Conservation (phyloP, 2,888 invertebrate genomes). For the Glomeris marginata region DNA sequence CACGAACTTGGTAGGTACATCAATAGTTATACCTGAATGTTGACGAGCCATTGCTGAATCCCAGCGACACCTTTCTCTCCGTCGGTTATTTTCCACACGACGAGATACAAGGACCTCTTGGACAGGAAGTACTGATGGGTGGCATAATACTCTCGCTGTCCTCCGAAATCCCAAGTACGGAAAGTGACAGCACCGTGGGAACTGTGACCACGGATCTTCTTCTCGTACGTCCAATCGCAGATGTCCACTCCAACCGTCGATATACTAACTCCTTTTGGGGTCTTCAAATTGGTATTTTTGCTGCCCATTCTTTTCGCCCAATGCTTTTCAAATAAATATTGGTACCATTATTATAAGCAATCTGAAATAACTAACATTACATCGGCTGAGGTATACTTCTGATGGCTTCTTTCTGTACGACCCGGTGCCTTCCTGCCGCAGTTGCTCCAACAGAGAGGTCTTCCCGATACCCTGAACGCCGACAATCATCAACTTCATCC, state of each 20-base stretch:
- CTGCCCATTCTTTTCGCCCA: conserved; percentile 94
- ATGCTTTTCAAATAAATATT: conserved; percentile 40
- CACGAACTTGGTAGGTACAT: not conserved
- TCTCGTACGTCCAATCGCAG: conserved; percentile 85
- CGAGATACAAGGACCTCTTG: conserved; percentile 82
- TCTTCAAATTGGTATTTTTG: conserved; percentile 59
- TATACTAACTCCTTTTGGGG: conserved; percentile 60
- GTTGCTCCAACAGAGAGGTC: conserved; percentile 74
- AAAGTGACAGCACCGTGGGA: conserved; percentile 72
- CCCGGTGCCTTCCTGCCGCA: conserved; percentile 70
- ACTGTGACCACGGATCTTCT: conserved; percentile 48
- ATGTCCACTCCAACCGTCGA: conserved; percentile 98
- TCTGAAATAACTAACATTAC: too few relatives aligned
- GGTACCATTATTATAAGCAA: not conserved
- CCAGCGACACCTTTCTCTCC: conserved; percentile 78
- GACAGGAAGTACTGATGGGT: conserved; percentile 98
- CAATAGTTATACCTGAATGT: conserved; percentile 51
- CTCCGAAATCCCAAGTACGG: conserved; percentile 98
- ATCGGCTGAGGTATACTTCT: conserved; percentile 34
- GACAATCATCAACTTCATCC: conserved; percentile 93
- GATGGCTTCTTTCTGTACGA: conserved; percentile 53
- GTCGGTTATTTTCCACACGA: conserved; percentile 86
- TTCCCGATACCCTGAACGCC: conserved; percentile 60
- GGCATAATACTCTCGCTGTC: conserved; percentile 94
- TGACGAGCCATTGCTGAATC: conserved; percentile 90